A percentile compares a stretch with the other conserved stretches of the same genome.
phyloP scores from a whole-genome alignment of 2,888 invertebrate genomes.

The Dryomyza anilis region DNA sequence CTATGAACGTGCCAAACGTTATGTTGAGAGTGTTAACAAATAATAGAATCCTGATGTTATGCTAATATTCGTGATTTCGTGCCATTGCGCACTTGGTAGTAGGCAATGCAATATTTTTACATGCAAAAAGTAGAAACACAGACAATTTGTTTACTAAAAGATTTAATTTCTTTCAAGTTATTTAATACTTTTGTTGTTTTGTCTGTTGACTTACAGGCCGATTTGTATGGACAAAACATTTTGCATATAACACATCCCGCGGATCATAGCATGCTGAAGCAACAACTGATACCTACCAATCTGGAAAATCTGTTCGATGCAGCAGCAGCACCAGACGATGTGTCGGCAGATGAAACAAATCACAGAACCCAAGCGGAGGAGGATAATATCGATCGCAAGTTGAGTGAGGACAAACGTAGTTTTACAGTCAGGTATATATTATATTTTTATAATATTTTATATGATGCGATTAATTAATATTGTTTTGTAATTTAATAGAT shows the following conservation, averaged over 20 bases:
- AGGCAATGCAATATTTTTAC: background rate
- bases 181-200: background rate
- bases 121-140: background rate
- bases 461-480: background rate
- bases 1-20: conserved; percentile 17
- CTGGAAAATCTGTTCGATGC: conserved; percentile 59
- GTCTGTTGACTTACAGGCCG: conserved; percentile 67
- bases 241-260: conserved; percentile 81
- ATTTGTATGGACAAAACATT: conserved; percentile 81
- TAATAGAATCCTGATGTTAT: conserved; percentile 6
- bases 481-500: conserved; percentile 42
- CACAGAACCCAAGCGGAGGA: conserved; percentile 61
- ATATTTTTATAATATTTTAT: background rate
- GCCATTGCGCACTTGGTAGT: conserved; percentile 8
- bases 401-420: conserved; percentile 64
- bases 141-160: background rate
- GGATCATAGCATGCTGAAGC: conserved; percentile 75
- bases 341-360: conserved; percentile 65
- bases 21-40: conserved; percentile 3
- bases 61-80: conserved; percentile 36
- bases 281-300: conserved; percentile 67
- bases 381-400: conserved; percentile 54
- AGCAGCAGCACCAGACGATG: conserved; percentile 60
- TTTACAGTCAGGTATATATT: conserved; percentile 64
- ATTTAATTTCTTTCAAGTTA: background rate